Conservation (phyloP, 2,888 invertebrate genomes). For the Idaea biselata region DNA sequence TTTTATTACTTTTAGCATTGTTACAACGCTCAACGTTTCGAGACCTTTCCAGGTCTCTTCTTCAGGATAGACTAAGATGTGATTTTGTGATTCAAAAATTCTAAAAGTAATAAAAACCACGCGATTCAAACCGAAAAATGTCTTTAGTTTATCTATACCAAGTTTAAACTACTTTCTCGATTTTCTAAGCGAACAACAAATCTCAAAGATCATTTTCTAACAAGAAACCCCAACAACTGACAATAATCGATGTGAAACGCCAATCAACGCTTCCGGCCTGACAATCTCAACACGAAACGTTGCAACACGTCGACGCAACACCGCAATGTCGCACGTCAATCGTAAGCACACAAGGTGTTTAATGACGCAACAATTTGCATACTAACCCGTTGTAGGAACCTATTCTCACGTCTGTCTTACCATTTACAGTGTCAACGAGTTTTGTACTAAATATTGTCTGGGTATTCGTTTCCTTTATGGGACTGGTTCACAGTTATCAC, state of each 20-base stretch:
- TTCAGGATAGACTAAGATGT: no score
- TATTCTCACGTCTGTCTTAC: conserved; percentile 73
- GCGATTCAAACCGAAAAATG: no score
- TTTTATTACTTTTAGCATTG: no score
- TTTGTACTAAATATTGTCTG: conserved; percentile 35
- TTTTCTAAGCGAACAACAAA: no score
- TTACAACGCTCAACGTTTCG: no score
- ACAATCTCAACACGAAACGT: conserved; percentile 22
- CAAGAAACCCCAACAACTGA: conserved; percentile 36
- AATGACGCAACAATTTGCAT: conserved; percentile 80
- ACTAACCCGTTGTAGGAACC: conserved; percentile 57
- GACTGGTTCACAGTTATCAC: background rate
- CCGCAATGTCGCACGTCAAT: conserved; percentile 17
- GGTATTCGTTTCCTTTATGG: background rate
- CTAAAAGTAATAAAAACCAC: no score
- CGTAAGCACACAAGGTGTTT: conserved; percentile 70
- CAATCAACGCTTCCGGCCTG: conserved; percentile 70
- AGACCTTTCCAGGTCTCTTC: no score
- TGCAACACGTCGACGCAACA: conserved; percentile 65
- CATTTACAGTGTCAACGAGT: conserved; percentile 34
- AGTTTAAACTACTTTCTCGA: conserved; percentile 4
- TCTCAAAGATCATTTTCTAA: background rate
- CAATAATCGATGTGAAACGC: conserved; percentile 64
- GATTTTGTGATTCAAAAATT: no score
- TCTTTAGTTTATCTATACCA: no score